Evolutionary conservation across 2,888 invertebrate species (phyloP), one percentile per base, ranked within the genome.

Genomic region (Blastobasis adustella): DNA sequence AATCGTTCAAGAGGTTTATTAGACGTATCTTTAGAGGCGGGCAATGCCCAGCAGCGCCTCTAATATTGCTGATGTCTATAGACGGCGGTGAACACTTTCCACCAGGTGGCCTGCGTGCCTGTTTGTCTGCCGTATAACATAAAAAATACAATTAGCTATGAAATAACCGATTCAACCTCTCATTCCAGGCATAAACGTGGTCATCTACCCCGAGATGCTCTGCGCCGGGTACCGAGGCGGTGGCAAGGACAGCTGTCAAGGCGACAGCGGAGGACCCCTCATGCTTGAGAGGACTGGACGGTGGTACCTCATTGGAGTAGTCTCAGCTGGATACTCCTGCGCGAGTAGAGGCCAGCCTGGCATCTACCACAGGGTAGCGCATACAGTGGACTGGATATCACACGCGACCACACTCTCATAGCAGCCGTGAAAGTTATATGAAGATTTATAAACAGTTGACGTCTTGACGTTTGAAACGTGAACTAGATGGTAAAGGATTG

Each of bases 181-280:
- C 36, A 43, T 68, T 76, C 23, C 77, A 89, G 95, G 95, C 50
- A 96, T 96, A 66, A 95, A 95, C 73, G 95, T 96, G 44, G 94
- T 96, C 10, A 97, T 97, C 69, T 96, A 97, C 79, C 96, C 96
- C 45, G 97, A 97, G 81, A 97, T 97, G 97, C 92, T 97, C 79
- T 97, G 97, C 74, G 97, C 97, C 0, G 97, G 97, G 4, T 96
- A 97, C 77, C 92, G 96, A 49, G 94, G 93, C 37, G 97, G 97
- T 0, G 96, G 96, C 39, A 93, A 95, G 66, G 95, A 95, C 79
- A 93, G 93, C 60, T 89, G 89, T 57, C 91, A 95, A 88, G 95
- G 95, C 0, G 95, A 96, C 81, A 94, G 94, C 45, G 97, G 97
- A 0, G 97, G 97, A 0, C 97, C 97, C 0, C 80, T 97, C 50